These are phyloP conservation scores for Odontesthes bonariensis DNA, from an alignment of 2,113 vertebrate species.

Conservation along the genomic window DNA sequence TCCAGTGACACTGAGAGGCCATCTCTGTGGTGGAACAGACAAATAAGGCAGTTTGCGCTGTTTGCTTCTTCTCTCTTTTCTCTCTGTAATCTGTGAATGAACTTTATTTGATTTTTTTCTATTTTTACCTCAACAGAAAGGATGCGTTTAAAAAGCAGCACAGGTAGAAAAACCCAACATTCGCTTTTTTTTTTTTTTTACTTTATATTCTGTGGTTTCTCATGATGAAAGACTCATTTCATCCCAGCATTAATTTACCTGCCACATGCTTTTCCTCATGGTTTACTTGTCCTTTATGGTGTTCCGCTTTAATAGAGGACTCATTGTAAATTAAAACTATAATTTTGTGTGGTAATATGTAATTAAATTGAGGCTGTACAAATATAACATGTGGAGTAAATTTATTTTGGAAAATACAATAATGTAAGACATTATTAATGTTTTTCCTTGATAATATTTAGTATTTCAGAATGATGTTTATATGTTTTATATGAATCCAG, in stretches of 20 bases:
- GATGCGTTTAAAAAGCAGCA: background rate
- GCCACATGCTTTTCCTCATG: conserved; percentile 13
- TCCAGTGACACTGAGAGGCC: conserved; percentile 62
- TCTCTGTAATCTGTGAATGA: too few relatives aligned
- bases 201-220: conserved; percentile 3
- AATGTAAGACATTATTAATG: background rate
- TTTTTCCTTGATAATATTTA: background rate
- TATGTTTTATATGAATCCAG: conserved; percentile 4
- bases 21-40: conserved; percentile 28
- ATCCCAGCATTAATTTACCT: conserved; percentile 21
- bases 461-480: background rate
- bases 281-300: background rate
- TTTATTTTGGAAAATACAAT: background rate
- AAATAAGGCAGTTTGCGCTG: conserved; percentile 46
- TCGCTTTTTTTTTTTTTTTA: background rate
- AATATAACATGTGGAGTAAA: too few relatives aligned
- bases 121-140: background rate
- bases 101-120: background rate
- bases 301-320: conserved; percentile 9
- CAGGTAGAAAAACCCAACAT: conserved; percentile 19
- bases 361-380: too few relatives aligned
- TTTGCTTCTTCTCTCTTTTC: conserved; percentile 42
- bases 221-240: conserved; percentile 28
- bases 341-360: conserved; percentile 1
- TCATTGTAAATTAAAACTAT: conserved; percentile 23